phyloP scores from a whole-genome alignment of 2,888 invertebrate species.

The Trachelus troglodyta region DNA sequence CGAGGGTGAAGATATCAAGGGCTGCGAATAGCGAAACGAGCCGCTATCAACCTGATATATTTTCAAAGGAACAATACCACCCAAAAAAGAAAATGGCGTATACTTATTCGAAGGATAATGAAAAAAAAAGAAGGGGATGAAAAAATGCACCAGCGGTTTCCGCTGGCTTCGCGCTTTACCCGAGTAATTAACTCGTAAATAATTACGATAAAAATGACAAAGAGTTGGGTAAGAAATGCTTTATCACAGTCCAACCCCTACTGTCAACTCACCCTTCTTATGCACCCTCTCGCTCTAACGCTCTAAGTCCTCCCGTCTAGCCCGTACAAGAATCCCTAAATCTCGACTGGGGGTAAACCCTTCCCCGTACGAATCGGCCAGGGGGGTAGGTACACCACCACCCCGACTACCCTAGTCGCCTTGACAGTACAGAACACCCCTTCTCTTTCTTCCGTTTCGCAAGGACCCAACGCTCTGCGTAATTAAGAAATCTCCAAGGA shows the following conservation, averaged over 20 bases:
- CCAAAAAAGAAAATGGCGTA: background rate
- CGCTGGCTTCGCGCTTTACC: background rate
- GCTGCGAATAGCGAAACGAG: background rate
- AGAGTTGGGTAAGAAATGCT: constrained; percentile 47
- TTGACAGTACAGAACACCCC: constrained; percentile 16
- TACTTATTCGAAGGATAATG: background rate
- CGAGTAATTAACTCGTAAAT: constrained; percentile 61
- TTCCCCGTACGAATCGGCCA: constrained; percentile 24
- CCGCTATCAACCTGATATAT: background rate
- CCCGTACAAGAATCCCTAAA: constrained; percentile 41
- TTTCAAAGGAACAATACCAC: background rate
- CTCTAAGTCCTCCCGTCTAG: constrained; percentile 6
- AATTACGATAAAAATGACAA: constrained; percentile 65
- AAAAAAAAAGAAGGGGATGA: no score
- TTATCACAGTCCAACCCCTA: constrained; percentile 38
- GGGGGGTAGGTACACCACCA: background rate
- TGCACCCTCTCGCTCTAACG: background rate
- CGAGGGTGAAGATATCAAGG: background rate
- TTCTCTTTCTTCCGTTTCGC: constrained; percentile 18
- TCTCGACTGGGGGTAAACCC: constrained; percentile 41
- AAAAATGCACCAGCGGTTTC: background rate
- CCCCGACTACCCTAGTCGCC: background rate
- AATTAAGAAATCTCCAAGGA: constrained; percentile 64
- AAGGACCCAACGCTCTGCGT: constrained; percentile 37
- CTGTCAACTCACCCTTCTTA: background rate